Evolutionary conservation across 1,140 invertebrate species (phyloP).

Genomic region (Meteorus sp.): DNA sequence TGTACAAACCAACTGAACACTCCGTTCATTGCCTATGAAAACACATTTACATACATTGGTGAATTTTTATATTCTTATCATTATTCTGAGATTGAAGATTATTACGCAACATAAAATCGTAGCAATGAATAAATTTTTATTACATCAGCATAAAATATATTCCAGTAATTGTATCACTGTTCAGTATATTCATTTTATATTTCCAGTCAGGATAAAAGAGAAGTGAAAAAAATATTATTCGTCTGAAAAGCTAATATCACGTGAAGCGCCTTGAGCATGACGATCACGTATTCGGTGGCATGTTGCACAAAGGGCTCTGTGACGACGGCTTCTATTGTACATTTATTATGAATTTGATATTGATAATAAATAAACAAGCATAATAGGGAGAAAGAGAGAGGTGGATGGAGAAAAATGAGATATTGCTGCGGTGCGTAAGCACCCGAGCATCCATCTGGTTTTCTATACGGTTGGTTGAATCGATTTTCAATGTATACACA

Average conservation of each 20-base stretch:
- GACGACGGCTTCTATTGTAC: conserved; percentile 44
- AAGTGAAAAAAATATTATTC: conserved; percentile 41
- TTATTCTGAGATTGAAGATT: too few species aligned
- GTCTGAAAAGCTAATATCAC: conserved; percentile 35
- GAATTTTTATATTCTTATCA: too few species aligned
- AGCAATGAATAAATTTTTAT: too few species aligned
- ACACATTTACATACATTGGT: too few species aligned
- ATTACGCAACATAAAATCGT: too few species aligned
- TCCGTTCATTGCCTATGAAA: too few species aligned
- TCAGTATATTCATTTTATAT: too few species aligned
- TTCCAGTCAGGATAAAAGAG: too few species aligned
- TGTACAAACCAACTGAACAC: too few species aligned
- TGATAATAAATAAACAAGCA: conserved; percentile 60
- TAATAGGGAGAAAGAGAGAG: conserved; percentile 41
- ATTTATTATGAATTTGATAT: conserved; percentile 60
- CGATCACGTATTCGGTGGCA: conserved; percentile 32
- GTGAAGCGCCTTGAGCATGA: conserved; percentile 39
- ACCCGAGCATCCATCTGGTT: conserved; percentile 51
- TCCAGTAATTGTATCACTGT: too few species aligned
- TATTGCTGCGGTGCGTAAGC: conserved; percentile 52
- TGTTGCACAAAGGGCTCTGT: conserved; percentile 15
- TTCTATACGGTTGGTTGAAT: conserved; percentile 18
- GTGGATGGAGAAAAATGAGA: conserved; percentile 4
- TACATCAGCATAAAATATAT: too few species aligned
- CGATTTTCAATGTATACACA: conserved; percentile 8